phyloP scores from a whole-genome alignment of 2,113 vertebrate genomes.

The Chionomys nivalis region DNA sequence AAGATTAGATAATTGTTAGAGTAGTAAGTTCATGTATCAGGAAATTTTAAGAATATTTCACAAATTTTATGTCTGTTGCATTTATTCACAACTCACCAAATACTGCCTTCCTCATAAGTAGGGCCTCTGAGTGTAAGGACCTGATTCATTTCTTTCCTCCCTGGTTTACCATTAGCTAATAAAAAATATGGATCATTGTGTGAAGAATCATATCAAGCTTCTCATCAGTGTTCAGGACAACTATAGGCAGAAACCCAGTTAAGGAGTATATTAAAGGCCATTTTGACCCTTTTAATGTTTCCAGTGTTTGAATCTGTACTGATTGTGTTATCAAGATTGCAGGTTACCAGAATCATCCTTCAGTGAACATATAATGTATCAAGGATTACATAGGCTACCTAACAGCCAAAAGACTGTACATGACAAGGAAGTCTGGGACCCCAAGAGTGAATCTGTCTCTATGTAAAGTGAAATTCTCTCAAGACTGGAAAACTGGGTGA shows the following conservation, averaged over 20 bases:
- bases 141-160: neutral
- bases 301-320: neutral
- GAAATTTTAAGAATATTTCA: neutral
- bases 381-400: neutral
- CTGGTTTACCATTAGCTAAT: neutral
- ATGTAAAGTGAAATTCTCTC: neutral
- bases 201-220: conserved; percentile 24
- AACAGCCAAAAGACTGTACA: neutral
- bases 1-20: neutral
- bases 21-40: neutral
- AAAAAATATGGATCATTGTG: neutral
- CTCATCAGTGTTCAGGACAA: neutral
- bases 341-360: neutral
- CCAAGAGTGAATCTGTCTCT: neutral
- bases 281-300: neutral
- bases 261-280: neutral
- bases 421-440: neutral
- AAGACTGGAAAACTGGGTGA: neutral
- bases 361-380: neutral
- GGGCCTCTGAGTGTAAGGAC: neutral
- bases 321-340: neutral
- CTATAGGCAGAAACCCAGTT: neutral
- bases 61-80: neutral
- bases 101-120: neutral
- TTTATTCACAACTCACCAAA: neutral